Evolutionary conservation across 2,888 invertebrate genomes (phyloP).

Genomic region (Campaea margaritaria): DNA sequence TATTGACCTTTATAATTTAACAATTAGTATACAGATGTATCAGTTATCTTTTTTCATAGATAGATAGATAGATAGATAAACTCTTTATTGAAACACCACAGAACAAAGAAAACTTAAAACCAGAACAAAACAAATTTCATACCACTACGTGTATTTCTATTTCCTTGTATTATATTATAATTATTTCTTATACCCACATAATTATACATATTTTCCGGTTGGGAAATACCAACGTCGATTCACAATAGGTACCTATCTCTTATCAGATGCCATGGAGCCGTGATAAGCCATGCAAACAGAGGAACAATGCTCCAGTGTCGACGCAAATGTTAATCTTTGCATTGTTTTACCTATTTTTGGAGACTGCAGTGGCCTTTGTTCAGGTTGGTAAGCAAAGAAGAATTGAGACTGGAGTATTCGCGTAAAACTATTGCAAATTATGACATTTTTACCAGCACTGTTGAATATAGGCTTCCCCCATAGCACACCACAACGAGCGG

Average conservation of each 20-base stretch:
- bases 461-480: too few relatives aligned
- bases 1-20: too few relatives aligned
- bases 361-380: slow-evolving; percentile 6
- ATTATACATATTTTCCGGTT: too few relatives aligned
- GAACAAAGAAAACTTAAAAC: too few relatives aligned
- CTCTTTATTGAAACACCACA: too few relatives aligned
- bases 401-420: not conserved
- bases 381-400: not conserved
- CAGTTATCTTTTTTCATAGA: too few relatives aligned
- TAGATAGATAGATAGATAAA: too few relatives aligned
- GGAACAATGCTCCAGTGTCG: slow-evolving; percentile 36
- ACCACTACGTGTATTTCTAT: not conserved
- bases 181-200: not conserved
- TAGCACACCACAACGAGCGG: too few relatives aligned
- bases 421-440: too few relatives aligned
- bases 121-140: too few relatives aligned
- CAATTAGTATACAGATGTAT: too few relatives aligned
- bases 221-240: slow-evolving; percentile 26
- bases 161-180: not conserved
- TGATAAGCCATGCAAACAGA: slow-evolving; percentile 35
- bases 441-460: too few relatives aligned
- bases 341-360: slow-evolving; percentile 28
- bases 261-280: slow-evolving; percentile 25
- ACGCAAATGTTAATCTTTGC: slow-evolving; percentile 26
- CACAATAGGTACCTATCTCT: slow-evolving; percentile 20